Percentiles rank a stretch among this genome's conserved stretches.
Conservation (phyloP, 1,140 invertebrate genomes). For the Eueides isabella region DNA sequence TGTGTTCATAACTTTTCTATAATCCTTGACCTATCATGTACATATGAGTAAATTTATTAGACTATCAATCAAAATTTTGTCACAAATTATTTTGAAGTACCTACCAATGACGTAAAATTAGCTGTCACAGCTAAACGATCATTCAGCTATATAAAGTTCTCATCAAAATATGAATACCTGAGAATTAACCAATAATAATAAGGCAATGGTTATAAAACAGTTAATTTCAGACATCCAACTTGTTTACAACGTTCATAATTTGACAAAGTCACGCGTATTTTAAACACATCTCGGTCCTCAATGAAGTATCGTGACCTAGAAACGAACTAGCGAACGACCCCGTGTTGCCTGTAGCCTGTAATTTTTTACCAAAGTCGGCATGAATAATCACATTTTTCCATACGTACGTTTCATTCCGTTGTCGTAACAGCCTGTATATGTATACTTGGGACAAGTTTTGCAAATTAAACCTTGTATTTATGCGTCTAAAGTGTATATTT, state of each 20-base stretch:
- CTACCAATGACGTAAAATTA: no score
- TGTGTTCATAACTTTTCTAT: no score
- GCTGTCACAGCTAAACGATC: no score
- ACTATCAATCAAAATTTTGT: no score
- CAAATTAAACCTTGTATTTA: slow-evolving; percentile 57
- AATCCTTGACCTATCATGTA: no score
- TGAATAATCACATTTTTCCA: slow-evolving; percentile 79
- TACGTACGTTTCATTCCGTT: slow-evolving; percentile 53
- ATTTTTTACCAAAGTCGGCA: slow-evolving; percentile 74
- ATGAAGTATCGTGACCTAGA: slow-evolving; percentile 13
- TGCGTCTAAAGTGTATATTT: slow-evolving; percentile 57
- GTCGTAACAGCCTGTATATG: slow-evolving; percentile 45
- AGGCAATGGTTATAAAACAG: neutral
- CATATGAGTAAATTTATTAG: no score
- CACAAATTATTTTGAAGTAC: no score
- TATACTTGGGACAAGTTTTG: slow-evolving; percentile 27
- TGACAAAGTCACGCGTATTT: slow-evolving; percentile 33
- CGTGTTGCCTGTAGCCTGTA: slow-evolving; percentile 62
- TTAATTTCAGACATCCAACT: neutral
- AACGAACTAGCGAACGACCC: slow-evolving; percentile 37
- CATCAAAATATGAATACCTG: neutral
- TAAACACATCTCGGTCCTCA: slow-evolving; percentile 12
- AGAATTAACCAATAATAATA: neutral
- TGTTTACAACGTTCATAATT: slow-evolving; percentile 34
- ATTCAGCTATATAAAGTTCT: no score